Evolutionary conservation across 2,113 vertebrate genomes (phyloP).

Genomic region (Equus przewalskii): DNA sequence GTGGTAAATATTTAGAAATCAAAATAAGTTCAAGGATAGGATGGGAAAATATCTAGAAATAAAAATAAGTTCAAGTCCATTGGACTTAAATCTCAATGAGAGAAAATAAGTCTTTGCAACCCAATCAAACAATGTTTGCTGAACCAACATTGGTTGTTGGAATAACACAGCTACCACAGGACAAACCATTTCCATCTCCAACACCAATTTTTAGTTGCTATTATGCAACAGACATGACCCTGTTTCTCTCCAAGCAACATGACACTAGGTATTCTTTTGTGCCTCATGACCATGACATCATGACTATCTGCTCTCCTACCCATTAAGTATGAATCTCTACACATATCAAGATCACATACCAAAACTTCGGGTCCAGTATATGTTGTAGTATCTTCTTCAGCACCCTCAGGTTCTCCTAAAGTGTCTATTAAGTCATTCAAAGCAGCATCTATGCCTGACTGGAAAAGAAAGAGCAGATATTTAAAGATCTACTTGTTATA

Average conservation of each 20-base stretch:
- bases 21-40: neutral
- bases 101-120: neutral
- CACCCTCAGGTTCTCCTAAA: slow-evolving; percentile 84
- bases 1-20: neutral
- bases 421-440: slow-evolving; percentile 88
- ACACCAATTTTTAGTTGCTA: neutral
- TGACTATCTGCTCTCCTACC: neutral
- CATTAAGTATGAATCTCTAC: neutral
- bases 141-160: neutral
- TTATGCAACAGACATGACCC: neutral
- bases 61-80: neutral
- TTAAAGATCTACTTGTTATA: neutral
- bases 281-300: neutral
- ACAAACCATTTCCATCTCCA: neutral
- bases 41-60: neutral
- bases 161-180: neutral
- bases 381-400: slow-evolving; percentile 73
- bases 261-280: neutral
- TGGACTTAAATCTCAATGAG: neutral
- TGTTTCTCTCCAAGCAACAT: neutral
- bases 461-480: slow-evolving; percentile 62
- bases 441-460: slow-evolving; percentile 86
- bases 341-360: slow-evolving; percentile 75
- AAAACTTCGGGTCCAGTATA: slow-evolving; percentile 86
- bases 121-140: neutral